A percentile compares a stretch with the other conserved stretches of the same genome.
Conservation (phyloP, 92 coral and sea anemone genomes). For the Chrysogorgia sp. region DNA sequence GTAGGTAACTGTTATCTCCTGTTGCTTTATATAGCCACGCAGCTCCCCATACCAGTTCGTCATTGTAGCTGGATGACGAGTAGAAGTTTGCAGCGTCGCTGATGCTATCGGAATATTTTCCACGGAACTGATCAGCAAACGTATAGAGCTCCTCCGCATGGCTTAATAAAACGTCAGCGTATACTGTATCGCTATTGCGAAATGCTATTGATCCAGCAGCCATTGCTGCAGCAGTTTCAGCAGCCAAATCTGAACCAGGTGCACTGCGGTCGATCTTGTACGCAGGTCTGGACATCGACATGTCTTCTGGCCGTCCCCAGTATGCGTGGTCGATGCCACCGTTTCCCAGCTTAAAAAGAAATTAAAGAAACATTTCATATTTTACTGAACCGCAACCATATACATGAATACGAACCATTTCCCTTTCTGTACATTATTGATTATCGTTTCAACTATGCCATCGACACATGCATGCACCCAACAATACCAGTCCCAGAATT, state of each 20-base stretch:
- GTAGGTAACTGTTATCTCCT: slow-evolving; percentile 53
- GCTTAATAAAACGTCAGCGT: slow-evolving; percentile 60
- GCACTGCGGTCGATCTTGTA: slow-evolving; percentile 70
- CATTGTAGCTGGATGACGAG: slow-evolving; percentile 62
- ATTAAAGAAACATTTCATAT: too few relatives aligned
- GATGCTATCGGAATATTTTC: slow-evolving; percentile 82
- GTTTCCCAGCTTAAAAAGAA: slow-evolving; percentile 70
- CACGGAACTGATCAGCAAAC: slow-evolving; percentile 77
- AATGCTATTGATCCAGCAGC: slow-evolving; percentile 89
- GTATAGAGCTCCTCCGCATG: slow-evolving; percentile 78
- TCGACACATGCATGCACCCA: too few relatives aligned
- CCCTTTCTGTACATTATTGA: too few relatives aligned
- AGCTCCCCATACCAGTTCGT: slow-evolving; percentile 92
- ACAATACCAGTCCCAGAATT: too few relatives aligned
- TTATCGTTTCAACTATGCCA: too few relatives aligned
- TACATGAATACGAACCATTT: too few relatives aligned
- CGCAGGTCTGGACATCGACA: slow-evolving; percentile 86
- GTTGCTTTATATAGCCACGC: slow-evolving; percentile 92
- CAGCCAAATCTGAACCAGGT: slow-evolving; percentile 91
- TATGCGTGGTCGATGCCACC: slow-evolving; percentile 76
- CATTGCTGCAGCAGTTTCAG: slow-evolving; percentile 91
- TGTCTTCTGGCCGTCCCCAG: slow-evolving; percentile 96
- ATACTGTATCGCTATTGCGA: slow-evolving; percentile 54
- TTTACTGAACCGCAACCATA: too few relatives aligned
- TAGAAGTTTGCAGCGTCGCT: slow-evolving; percentile 71